phyloP scores from a whole-genome alignment of 2,888 invertebrate species.

The Ormyrus thymus region DNA sequence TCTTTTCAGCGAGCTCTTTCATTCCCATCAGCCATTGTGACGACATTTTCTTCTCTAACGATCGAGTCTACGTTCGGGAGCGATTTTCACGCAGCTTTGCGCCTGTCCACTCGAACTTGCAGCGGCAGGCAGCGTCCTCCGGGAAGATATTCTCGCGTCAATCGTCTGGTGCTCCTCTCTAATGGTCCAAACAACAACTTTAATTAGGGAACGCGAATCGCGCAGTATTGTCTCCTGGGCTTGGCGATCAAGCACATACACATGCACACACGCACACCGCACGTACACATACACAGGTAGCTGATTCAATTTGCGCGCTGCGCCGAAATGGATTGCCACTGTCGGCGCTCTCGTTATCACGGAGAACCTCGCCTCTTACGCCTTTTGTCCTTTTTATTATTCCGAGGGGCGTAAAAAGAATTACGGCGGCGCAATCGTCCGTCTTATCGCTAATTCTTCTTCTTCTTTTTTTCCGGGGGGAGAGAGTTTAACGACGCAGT shows the following conservation, averaged over 20 bases:
- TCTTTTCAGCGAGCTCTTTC: not conserved
- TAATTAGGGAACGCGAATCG: constrained; percentile 40
- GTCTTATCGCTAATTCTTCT: constrained; percentile 26
- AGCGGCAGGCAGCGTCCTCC: not conserved
- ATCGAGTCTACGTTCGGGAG: not conserved
- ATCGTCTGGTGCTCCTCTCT: not conserved
- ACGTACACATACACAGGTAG: not conserved
- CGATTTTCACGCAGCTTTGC: constrained; percentile 8
- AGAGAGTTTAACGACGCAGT: not conserved
- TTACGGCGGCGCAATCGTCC: not conserved
- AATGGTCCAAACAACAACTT: constrained; percentile 39
- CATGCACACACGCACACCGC: not conserved
- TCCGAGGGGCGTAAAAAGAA: not conserved
- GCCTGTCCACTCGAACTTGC: not conserved
- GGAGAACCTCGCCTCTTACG: not conserved
- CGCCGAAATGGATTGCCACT: constrained; percentile 13
- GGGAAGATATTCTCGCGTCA: not conserved
- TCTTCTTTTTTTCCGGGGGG: not conserved
- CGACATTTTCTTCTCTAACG: not conserved
- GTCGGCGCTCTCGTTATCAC: constrained; percentile 18
- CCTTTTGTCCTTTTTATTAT: constrained; percentile 5
- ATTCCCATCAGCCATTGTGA: not conserved
- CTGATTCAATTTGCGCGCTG: constrained; percentile 25
- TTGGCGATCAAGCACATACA: not conserved
- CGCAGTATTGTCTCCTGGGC: not conserved